Evolutionary conservation across 2,113 vertebrate genomes (phyloP).

Genomic region (Lepidiolamprologus cunningtoni): DNA sequence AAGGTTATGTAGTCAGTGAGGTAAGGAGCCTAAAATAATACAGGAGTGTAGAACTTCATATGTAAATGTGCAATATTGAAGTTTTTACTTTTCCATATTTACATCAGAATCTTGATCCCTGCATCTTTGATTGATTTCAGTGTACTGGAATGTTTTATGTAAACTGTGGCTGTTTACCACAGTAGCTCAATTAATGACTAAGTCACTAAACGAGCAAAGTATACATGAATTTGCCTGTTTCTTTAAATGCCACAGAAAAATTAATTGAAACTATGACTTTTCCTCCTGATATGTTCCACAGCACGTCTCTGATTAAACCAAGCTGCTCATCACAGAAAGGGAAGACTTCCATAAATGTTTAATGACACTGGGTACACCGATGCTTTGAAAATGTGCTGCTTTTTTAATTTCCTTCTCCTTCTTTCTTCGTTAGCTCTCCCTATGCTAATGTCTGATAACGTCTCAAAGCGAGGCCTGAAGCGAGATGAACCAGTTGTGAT

Average conservation of each 20-base stretch:
- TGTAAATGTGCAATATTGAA: neutral
- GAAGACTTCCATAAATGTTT: conserved; percentile 96
- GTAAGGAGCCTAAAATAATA: neutral
- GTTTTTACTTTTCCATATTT: neutral
- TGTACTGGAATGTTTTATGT: neutral
- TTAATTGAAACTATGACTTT: conserved; percentile 71
- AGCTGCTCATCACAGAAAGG: conserved; percentile 84
- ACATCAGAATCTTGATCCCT: neutral
- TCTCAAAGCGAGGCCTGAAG: conserved; percentile 89
- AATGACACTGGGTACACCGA: conserved; percentile 89
- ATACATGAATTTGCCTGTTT: neutral
- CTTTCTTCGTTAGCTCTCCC: conserved; percentile 89
- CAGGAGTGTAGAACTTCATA: neutral
- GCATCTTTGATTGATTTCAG: neutral
- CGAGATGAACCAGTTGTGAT: conserved; percentile 84
- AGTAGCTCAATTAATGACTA: neutral
- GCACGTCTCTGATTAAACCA: conserved; percentile 81
- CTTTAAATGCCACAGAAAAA: neutral
- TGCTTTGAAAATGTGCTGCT: conserved; percentile 95
- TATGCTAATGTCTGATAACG: conserved; percentile 85
- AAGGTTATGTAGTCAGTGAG: neutral
- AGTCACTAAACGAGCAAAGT: neutral
- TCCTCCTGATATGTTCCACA: conserved; percentile 72
- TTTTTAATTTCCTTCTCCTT: conserved; percentile 90
- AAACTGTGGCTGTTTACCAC: neutral